Conservation (phyloP, 2,113 vertebrate genomes). For the Tupaia tana region DNA sequence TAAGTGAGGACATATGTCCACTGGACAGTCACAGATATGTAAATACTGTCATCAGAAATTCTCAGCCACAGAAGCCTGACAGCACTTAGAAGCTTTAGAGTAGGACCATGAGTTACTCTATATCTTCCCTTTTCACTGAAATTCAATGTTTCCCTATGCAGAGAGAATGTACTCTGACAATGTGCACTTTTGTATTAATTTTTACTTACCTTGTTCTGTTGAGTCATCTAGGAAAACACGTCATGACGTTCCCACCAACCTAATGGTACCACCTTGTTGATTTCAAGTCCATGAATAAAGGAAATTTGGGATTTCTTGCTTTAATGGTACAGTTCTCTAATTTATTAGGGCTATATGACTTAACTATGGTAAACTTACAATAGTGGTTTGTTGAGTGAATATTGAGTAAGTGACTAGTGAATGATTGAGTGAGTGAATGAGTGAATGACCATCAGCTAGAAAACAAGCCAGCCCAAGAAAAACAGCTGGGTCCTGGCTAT, state of each 20-base stretch:
- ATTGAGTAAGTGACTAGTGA: background rate
- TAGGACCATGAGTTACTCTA: rapidly evolving
- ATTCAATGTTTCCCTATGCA: background rate
- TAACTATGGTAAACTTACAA: background rate
- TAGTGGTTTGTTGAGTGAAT: background rate
- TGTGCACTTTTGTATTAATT: background rate
- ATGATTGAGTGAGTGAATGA: background rate
- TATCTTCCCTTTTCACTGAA: background rate
- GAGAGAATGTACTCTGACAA: background rate
- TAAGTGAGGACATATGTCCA: background rate
- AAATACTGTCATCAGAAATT: background rate
- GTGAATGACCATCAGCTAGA: background rate
- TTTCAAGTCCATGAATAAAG: background rate
- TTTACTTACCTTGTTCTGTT: background rate
- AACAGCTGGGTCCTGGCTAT: background rate
- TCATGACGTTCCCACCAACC: too few relatives aligned
- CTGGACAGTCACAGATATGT: background rate
- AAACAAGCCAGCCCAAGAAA: background rate
- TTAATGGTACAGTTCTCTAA: background rate
- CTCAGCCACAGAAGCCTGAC: too few relatives aligned
- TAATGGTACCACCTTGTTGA: background rate
- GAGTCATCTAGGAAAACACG: too few relatives aligned
- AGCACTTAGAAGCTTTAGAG: background rate
- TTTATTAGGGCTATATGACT: background rate
- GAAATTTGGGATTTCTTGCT: background rate